Percentiles rank a stretch among this genome's conserved stretches.
Conservation (phyloP, 2,888 invertebrate genomes). For the Acrocyrtus sp. region DNA sequence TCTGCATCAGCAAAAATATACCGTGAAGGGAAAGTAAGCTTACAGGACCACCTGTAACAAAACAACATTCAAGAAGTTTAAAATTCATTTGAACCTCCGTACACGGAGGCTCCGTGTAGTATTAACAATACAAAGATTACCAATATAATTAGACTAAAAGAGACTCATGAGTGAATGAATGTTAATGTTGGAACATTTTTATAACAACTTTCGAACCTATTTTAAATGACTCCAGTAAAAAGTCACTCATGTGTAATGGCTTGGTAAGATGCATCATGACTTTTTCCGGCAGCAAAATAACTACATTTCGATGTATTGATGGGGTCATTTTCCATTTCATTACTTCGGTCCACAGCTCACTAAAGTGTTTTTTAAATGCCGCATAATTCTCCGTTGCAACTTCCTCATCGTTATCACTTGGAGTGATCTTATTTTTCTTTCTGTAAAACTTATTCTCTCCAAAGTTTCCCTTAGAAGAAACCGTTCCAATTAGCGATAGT, state of each 20-base stretch:
- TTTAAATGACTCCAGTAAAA: slow-evolving; percentile 89
- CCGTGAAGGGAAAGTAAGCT: slow-evolving; percentile 92
- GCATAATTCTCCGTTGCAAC: slow-evolving; percentile 28
- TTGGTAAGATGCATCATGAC: slow-evolving; percentile 82
- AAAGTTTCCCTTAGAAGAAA: slow-evolving; percentile 42
- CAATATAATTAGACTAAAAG: neutral
- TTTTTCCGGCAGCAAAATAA: slow-evolving; percentile 83
- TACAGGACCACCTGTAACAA: slow-evolving; percentile 80
- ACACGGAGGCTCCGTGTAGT: neutral
- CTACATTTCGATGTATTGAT: slow-evolving; percentile 78
- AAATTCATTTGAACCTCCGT: neutral
- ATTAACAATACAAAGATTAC: too few relatives aligned
- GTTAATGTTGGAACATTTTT: too few relatives aligned
- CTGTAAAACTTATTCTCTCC: slow-evolving; percentile 30
- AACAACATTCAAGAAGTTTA: too few relatives aligned
- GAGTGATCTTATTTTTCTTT: slow-evolving; percentile 21
- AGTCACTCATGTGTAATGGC: slow-evolving; percentile 88
- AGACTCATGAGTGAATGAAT: too few relatives aligned
- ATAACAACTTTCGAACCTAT: slow-evolving; percentile 74
- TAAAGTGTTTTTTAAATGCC: slow-evolving; percentile 57
- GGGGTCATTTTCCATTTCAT: slow-evolving; percentile 75
- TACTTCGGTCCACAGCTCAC: slow-evolving; percentile 76
- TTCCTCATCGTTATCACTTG: neutral
- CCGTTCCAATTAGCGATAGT: slow-evolving; percentile 34
- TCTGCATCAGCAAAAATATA: slow-evolving; percentile 87